A percentile compares a stretch with the other conserved stretches of the same genome.
Conservation (phyloP, 2,797 vertebrate genomes). For the Coccyzus lansbergi region DNA sequence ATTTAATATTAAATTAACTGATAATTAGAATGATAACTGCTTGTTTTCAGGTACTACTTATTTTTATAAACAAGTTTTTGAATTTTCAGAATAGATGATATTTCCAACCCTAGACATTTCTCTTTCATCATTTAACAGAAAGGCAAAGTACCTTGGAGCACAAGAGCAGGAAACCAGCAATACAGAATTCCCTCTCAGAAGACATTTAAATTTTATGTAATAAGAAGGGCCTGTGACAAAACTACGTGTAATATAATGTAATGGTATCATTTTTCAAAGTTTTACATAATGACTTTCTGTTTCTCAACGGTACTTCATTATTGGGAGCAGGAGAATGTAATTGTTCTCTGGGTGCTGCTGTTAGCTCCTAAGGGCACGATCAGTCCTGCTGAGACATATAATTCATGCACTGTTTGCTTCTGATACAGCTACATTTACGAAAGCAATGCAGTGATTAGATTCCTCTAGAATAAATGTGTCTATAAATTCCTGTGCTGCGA, state of each 20-base stretch:
- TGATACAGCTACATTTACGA: conserved; percentile 12
- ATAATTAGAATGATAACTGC: neutral
- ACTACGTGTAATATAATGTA: conserved; percentile 30
- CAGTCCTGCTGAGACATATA: conserved; percentile 29
- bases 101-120: neutral
- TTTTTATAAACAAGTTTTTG: neutral
- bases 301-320: conserved; percentile 55
- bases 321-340: conserved; percentile 14
- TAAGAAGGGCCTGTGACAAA: conserved; percentile 31
- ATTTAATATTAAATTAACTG: neutral
- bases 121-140: neutral
- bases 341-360: conserved; percentile 59
- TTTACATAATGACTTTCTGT: conserved; percentile 56
- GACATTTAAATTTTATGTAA: conserved; percentile 35
- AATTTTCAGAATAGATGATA: neutral
- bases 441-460: conserved; percentile 47
- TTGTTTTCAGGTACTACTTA: neutral
- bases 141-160: neutral
- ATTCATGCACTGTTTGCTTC: conserved; percentile 57
- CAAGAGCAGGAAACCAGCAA: neutral
- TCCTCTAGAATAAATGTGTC: conserved; percentile 34
- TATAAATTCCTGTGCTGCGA: conserved; percentile 20
- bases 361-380: conserved; percentile 46
- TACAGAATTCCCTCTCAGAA: conserved; percentile 9
- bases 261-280: conserved; percentile 57